Base-by-base conservation (phyloP, 2,888 invertebrate genomes). In the Rotaria macrura region DNA sequence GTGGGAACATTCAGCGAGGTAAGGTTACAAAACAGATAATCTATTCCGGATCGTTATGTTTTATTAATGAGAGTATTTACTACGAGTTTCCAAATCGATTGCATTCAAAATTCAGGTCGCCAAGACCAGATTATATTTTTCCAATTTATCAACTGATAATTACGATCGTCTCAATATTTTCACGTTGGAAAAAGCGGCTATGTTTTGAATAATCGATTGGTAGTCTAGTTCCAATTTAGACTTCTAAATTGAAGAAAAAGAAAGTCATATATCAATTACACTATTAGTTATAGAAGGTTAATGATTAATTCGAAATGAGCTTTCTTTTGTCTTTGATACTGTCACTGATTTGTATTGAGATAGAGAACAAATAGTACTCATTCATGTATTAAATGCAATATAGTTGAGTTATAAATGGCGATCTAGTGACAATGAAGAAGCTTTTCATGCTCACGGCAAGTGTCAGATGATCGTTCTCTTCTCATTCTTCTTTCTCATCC, bases 401-500 rank as follows among this genome's bases (percentile, higher is more conserved):
- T 65, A 65, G 65, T 65, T 14, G 65, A 65, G 65, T 34, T 4
- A 65, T 38, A 65, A 38, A 65, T 65, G 17, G 20, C 20, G 65
- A 34, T 65, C 34, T 65, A 9, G 38, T 34, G 34, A 34, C 65
- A 34, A 65, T 65, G 29, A 65, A 65, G 65, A 65, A 65, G 65
- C 65, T 65, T 65, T 65, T 17, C 65, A 20, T 65, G 34, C 34
- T 34, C 65, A 65, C 65, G 65, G 65, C 65, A 65, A 65, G 65
- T 34, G 65, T 65, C 65, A 65, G 65, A 65, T 65, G 65, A 65
- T 65, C 38, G 65, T 65, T 65, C 65, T 65, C 65, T 34, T 65
- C 20, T 34, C 34, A 17, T 65, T 65, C 65, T 65, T 65, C 65
- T 65, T 65, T 65, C 65, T 65, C 65, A 65, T 65, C 38, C 17